Base-by-base conservation (phyloP, 2,113 vertebrate species). In the Rhinoptilus africanus region DNA sequence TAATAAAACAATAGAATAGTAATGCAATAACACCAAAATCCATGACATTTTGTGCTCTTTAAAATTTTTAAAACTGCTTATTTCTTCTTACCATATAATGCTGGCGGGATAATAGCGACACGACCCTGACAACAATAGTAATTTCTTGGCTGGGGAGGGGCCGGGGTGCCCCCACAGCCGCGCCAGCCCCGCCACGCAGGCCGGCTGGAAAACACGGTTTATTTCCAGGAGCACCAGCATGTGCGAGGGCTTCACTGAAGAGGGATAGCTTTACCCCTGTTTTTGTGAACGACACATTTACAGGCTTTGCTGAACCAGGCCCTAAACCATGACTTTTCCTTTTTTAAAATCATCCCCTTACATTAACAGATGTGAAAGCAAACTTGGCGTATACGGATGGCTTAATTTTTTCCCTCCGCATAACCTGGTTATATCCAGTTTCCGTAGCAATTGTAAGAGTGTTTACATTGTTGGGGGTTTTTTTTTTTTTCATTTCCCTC, bases 361-460 rank as follows among this genome's bases (percentile, higher is more conserved):
- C 34, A 95, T 93, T 89, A 91, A 84, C 89, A 96, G 81, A 94
- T 72, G 84, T 76, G 87, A 88, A 91, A 41, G 92, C 71, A 62
- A 81, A 83, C 45, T 69, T 73, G 87, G 74, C 81, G 50, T 12
- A 22, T n/a, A 75, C 3, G 4, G 88, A 66, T 18, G 14, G 62
- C 74, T 93, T 67, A 26, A 28, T 72, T 89, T 73, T 82, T 47
- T 35, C 73, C 54, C 57, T 91, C 76, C 60, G 71, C 92, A 82
- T 88, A 91, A 95, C 51, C 84, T 73, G 74, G 85, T 91, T 93
- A 88, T 76, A 89, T 56, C 77, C 87, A 87, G 89, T 94, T 96
- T 94, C 96, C 12, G 8, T 88, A 88, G 79, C 85, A 93, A 90
- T 82, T 64, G 6, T 80, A 91, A 35, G 34, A 94, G 68, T 73